phyloP scores from a whole-genome alignment of 2,888 invertebrate genomes.

The Mesorhabditis spiculigera region DNA sequence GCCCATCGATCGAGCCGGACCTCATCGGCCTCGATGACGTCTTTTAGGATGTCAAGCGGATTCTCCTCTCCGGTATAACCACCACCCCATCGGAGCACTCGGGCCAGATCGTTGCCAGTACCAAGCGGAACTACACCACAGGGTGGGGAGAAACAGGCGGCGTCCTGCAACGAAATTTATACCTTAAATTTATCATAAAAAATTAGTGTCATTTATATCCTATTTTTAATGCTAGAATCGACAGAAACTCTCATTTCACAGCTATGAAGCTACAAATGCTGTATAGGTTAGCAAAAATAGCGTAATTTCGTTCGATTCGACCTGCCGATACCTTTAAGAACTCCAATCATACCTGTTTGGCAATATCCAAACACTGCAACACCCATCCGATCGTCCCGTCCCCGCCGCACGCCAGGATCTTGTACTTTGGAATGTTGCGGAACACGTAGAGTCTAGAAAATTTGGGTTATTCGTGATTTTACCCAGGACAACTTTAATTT shows the following conservation, averaged over 20 bases:
- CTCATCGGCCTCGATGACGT: too few species aligned
- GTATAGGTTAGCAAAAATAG: too few species aligned
- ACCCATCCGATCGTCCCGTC: slow-evolving; percentile 99
- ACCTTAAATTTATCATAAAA: too few species aligned
- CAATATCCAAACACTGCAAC: slow-evolving; percentile 97
- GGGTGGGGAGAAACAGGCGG: slow-evolving; percentile 95
- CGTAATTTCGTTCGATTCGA: too few species aligned
- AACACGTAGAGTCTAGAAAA: slow-evolving; percentile 52
- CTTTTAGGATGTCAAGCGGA: too few species aligned
- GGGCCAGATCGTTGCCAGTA: slow-evolving; percentile 97
- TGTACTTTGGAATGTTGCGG: slow-evolving; percentile 94
- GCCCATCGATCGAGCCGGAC: slow-evolving; percentile 78
- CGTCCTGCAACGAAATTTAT: slow-evolving; percentile 75
- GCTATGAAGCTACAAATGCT: background rate
- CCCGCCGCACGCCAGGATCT: slow-evolving; percentile 97
- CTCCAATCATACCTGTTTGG: slow-evolving; percentile 67
- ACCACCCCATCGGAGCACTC: slow-evolving; percentile 96
- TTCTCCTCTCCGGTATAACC: too few species aligned
- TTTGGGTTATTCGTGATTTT: background rate
- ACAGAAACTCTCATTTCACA: too few species aligned
- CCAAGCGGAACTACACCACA: slow-evolving; percentile 98
- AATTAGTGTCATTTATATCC: too few species aligned
- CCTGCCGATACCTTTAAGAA: background rate
- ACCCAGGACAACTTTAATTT: background rate
- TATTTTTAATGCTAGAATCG: too few species aligned